Percentiles rank a stretch among this genome's conserved stretches.
phyloP scores from a whole-genome alignment of 2,888 invertebrate genomes.

The Trissolcus brochymenae region DNA sequence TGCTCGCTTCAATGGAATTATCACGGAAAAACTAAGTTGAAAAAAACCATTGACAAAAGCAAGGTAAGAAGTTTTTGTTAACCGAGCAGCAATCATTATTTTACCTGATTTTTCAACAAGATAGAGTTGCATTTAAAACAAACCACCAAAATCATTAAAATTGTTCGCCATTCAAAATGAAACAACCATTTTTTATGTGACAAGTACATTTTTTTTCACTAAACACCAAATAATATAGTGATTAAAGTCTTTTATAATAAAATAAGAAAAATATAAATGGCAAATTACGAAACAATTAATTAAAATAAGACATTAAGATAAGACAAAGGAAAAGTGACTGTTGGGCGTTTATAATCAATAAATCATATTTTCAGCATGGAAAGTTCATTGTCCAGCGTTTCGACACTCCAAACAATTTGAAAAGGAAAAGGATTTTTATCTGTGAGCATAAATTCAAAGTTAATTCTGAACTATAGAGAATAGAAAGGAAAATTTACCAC shows the following conservation, averaged over 20 bases:
- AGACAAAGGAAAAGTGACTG: too few relatives aligned
- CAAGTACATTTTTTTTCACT: too few relatives aligned
- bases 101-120: too few relatives aligned
- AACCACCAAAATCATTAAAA: too few relatives aligned
- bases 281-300: background rate
- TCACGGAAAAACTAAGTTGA: background rate
- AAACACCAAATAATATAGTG: too few relatives aligned
- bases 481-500: background rate
- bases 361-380: too few relatives aligned
- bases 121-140: too few relatives aligned
- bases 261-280: background rate
- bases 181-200: too few relatives aligned
- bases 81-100: constrained; percentile 6
- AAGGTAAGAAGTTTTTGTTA: constrained; percentile 7
- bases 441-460: background rate
- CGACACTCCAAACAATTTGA: background rate
- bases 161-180: too few relatives aligned
- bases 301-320: background rate
- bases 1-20: background rate
- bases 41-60: constrained; percentile 19
- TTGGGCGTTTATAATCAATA: too few relatives aligned
- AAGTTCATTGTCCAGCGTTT: too few relatives aligned
- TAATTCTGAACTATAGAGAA: background rate
- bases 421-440: background rate
- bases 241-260: background rate